Percentiles rank a stretch among this genome's conserved stretches.
Conservation (phyloP, 2,888 invertebrate species). For the Brenthis daphne region DNA sequence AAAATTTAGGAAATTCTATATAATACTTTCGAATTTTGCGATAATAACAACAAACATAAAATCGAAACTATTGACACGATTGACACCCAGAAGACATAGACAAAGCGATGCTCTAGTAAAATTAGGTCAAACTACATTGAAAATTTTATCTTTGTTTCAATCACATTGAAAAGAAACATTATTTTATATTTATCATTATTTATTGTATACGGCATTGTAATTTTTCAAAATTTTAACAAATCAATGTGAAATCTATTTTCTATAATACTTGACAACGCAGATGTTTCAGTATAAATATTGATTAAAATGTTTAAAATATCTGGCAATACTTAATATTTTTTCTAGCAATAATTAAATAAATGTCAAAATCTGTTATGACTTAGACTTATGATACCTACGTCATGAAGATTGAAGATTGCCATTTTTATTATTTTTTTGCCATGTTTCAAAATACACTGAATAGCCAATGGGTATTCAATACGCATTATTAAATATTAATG, state of each 20-base stretch:
- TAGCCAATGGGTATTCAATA: neutral
- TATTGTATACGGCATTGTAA: too few species aligned
- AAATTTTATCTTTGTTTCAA: neutral
- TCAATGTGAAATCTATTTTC: too few species aligned
- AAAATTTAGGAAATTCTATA: slow-evolving; percentile 12
- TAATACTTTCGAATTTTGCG: slow-evolving; percentile 37
- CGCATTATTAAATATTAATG: neutral
- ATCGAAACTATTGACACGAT: slow-evolving; percentile 52
- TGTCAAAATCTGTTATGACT: too few species aligned
- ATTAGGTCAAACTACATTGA: slow-evolving; percentile 23
- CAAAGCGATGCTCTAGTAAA: slow-evolving; percentile 38
- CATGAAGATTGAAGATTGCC: too few species aligned
- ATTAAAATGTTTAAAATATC: too few species aligned
- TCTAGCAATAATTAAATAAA: too few species aligned
- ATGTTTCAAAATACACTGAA: neutral
- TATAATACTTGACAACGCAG: too few species aligned
- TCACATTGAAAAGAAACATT: neutral
- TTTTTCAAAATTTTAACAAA: too few species aligned
- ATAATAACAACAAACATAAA: slow-evolving; percentile 48
- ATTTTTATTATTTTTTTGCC: too few species aligned
- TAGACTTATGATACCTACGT: too few species aligned
- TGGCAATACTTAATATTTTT: too few species aligned
- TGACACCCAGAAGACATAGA: slow-evolving; percentile 59
- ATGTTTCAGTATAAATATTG: too few species aligned
- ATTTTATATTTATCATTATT: neutral